These are phyloP conservation scores for Temnothorax nylanderi DNA, from an alignment of 1,140 invertebrate species.

Conservation along the genomic window DNA sequence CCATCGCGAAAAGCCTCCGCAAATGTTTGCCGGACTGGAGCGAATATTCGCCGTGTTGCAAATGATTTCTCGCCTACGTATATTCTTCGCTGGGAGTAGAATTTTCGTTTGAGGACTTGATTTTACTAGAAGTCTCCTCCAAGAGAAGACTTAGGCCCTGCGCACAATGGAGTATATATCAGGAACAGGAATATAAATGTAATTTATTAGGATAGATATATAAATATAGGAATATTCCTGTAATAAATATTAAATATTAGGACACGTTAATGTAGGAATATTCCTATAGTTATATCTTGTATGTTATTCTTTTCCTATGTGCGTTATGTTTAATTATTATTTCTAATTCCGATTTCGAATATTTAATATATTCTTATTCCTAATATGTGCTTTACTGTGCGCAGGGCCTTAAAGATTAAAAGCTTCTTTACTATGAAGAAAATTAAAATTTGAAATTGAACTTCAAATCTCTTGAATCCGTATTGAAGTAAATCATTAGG, in stretches of 20 bases:
- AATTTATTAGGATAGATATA: too few relatives aligned
- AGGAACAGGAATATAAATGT: too few relatives aligned
- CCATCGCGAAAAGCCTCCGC: conserved; percentile 22
- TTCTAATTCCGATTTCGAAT: too few relatives aligned
- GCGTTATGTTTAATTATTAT: too few relatives aligned
- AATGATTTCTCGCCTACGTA: neutral
- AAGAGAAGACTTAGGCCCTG: neutral
- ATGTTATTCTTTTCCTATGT: too few relatives aligned
- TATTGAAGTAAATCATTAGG: conserved; percentile 12
- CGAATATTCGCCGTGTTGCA: neutral
- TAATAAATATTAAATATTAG: too few relatives aligned
- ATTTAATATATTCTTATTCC: too few relatives aligned
- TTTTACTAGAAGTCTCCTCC: neutral
- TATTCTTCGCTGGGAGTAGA: neutral
- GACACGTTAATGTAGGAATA: too few relatives aligned
- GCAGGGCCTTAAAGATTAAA: neutral
- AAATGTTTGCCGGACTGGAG: neutral
- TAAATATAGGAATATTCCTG: too few relatives aligned
- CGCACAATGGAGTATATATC: too few relatives aligned
- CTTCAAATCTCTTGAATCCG: neutral
- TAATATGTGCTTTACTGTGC: too few relatives aligned
- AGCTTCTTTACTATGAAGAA: neutral
- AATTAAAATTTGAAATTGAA: conserved; percentile 5
- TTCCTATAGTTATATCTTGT: too few relatives aligned
- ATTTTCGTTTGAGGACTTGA: neutral